Conservation (phyloP, 2,113 vertebrate species). For the Pachycephala philippinensis region DNA sequence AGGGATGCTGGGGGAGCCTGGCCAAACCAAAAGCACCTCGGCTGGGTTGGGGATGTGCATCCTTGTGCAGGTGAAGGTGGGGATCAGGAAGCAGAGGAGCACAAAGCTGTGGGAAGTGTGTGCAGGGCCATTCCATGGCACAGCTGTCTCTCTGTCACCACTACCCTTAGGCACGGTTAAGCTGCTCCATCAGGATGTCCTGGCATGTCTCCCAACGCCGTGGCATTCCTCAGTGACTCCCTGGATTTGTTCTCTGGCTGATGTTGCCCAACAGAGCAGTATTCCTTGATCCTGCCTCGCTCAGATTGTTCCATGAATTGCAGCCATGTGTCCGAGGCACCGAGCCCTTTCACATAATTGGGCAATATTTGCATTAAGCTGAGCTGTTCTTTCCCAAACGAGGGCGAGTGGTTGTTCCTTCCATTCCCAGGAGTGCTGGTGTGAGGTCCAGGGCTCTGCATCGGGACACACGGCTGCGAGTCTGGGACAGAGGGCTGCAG, state of each 20-base stretch:
- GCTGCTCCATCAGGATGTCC: background rate
- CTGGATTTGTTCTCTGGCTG: background rate
- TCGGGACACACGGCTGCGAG: accelerated
- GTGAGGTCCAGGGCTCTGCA: background rate
- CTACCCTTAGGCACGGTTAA: background rate
- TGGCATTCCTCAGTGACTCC: background rate
- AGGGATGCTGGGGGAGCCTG: background rate
- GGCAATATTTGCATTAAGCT: background rate
- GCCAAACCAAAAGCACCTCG: background rate
- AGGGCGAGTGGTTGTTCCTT: background rate
- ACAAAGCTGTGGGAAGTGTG: background rate
- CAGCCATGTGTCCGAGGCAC: background rate
- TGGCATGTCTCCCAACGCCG: background rate
- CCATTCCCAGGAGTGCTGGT: background rate
- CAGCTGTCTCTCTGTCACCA: background rate
- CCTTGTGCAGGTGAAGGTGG: background rate
- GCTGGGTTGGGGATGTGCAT: accelerated
- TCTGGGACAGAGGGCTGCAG: background rate
- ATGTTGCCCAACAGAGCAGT: background rate
- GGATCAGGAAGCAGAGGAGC: background rate
- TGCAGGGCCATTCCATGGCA: background rate
- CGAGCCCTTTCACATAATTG: background rate
- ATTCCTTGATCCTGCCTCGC: background rate
- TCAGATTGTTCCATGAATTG: background rate
- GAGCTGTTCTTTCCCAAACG: background rate